Base-by-base conservation (phyloP, 2,888 invertebrate genomes). In the Pterostichus madidus region DNA sequence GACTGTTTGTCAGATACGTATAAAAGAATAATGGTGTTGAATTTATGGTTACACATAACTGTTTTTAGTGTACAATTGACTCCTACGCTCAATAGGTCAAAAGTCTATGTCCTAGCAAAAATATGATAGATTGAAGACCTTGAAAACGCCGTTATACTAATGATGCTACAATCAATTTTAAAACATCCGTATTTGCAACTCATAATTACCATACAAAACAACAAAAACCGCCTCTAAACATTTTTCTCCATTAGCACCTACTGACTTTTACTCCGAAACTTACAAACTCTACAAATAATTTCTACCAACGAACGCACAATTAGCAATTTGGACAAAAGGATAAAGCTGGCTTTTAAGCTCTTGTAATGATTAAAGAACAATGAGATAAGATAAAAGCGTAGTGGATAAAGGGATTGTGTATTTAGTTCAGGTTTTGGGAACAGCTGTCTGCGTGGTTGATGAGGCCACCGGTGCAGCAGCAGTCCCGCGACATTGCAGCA, bases 401-500 rank as follows among this genome's bases (percentile, higher is more conserved):
- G 39, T 8, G 8, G 59, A 24, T 7, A 35, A 64, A 64, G 32
- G 64, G 64, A 32, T 64, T 35, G 13, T 31, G 32, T 13, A 64
- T 64, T 32, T 64, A 32, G 64, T 64, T 64, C 64, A 64, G 64
- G 64, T 71, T 71, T 71, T 71, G 68, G 68, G 44, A 71, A 71
- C 68, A 71, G 68, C 68, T 71, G 68, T 71, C 44, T 39, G 2
- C 13, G 17, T 15, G 32, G 24, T 13, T 24, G 71, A 49, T 52
- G 64, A 68, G 79, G 79, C 64, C 79, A 79, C 46, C 79, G 32
- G 32, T 49, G 52, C 31, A 49, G 64, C 68, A 64, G 35, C n/a
- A n/a, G n/a, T n/a, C 52, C 31, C 64, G 64, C 68, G 79, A 56
- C 79, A 79, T 79, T 79, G 79, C 46, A 11, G 46, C 10, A 15